Conservation (phyloP, 2,797 vertebrate genomes). For the Pseudopleuronectes americanus region DNA sequence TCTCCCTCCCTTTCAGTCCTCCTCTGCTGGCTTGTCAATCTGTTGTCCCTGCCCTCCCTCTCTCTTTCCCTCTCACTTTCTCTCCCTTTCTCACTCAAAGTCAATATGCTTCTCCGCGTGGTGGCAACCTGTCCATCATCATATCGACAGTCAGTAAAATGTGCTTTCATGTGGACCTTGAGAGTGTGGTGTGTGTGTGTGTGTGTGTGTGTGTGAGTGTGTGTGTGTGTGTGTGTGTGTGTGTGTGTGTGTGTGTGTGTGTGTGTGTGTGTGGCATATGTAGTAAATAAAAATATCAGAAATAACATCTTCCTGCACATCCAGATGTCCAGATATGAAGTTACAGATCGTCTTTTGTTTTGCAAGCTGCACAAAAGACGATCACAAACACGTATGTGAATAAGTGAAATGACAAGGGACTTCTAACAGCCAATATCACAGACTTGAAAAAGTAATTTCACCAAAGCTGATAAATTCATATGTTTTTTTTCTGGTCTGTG, state of each 20-base stretch:
- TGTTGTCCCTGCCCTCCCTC: constrained; percentile 13
- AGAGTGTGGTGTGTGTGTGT: not conserved
- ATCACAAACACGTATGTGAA: not conserved
- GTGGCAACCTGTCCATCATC: constrained; percentile 71
- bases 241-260: not conserved
- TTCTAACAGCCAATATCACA: no score
- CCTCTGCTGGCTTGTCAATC: constrained; percentile 63
- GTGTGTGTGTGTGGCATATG: not conserved
- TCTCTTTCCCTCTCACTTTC: not conserved
- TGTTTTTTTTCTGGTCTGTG: not conserved
- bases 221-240: constrained; percentile 5
- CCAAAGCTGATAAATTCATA: no score
- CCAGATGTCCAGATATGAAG: not conserved
- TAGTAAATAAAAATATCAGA: constrained; percentile 16
- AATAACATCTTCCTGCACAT: not conserved
- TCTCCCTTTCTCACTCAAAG: constrained; percentile 47
- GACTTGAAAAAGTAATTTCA: constrained; percentile 17
- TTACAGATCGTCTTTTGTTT: not conserved
- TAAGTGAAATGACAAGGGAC: not conserved
- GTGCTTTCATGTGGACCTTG: constrained; percentile 37
- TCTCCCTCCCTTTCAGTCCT: constrained; percentile 58
- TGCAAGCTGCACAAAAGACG: not conserved
- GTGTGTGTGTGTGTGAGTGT: no score
- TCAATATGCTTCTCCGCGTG: constrained; percentile 69
- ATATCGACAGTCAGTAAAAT: constrained; percentile 44